Conservation (phyloP, 2,113 vertebrate genomes). For the Leptosomus discolor region DNA sequence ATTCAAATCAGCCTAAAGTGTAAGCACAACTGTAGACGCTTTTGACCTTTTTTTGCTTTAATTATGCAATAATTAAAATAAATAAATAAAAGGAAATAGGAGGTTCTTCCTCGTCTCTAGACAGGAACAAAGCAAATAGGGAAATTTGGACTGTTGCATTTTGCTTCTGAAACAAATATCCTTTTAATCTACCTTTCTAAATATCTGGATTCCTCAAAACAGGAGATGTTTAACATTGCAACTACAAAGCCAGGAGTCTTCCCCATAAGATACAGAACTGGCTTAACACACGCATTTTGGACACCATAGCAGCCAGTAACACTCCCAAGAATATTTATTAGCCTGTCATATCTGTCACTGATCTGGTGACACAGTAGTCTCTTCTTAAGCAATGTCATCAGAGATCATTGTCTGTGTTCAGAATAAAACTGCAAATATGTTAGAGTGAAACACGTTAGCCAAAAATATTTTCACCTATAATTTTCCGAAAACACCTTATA, state of each 20-base stretch:
- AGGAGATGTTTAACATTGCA: not conserved
- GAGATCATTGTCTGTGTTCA: not conserved
- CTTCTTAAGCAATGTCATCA: not conserved
- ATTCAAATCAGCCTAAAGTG: not conserved
- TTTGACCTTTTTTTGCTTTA: not conserved
- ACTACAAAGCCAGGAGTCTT: not conserved
- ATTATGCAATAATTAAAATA: no score
- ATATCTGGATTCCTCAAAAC: not conserved
- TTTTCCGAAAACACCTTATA: not conserved
- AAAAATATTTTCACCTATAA: not conserved
- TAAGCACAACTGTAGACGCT: not conserved
- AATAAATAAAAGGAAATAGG: not conserved
- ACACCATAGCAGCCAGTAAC: not conserved
- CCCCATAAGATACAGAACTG: not conserved
- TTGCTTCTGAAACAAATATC: not conserved
- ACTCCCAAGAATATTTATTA: not conserved
- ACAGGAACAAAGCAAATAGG: not conserved
- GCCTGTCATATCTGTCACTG: not conserved
- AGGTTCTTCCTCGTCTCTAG: not conserved
- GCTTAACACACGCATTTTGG: not conserved
- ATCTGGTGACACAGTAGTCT: not conserved
- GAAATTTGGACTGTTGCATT: not conserved
- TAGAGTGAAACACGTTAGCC: not conserved
- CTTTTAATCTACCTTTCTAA: not conserved
- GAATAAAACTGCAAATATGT: not conserved